Base-by-base conservation (phyloP, 2,797 vertebrate genomes). In the Lepilemur ruficaudatus region DNA sequence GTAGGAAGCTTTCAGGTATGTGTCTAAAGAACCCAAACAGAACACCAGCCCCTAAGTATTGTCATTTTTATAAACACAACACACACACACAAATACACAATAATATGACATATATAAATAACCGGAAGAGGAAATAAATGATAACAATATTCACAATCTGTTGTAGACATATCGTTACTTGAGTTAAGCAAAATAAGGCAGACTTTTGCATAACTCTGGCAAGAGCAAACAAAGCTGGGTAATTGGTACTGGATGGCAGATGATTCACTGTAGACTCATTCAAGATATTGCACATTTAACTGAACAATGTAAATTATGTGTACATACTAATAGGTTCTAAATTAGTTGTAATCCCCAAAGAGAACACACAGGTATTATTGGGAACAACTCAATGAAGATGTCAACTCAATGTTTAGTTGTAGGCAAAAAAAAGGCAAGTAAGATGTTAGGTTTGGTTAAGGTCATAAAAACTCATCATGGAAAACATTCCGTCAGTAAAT, bases 261-360 rank as follows among this genome's bases (percentile, higher is more conserved):
- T 55, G 50, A 92, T 59, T 95, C 92, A 81, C 80, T 79, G 13
- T 61, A 96, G 67, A 80, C 46, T 96, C 63, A 46, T 83, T 89
- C 23, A 69, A 63, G 25, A 85, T 78, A 95, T 25, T 67, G 23
- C 52, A 86, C 22, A 94, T 91, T 88, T 94, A 96, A 91, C 94
- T 72, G 73, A 92, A 88, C 83, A 93, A 30, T 73, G 52, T 89
- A 95, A 93, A 90, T 89, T 89, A 69, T 87, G 48, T 90, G 48
- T 95, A 94, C n/a, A 81, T 73, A 69, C 22, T 88, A 95, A 96
- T 92, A 67, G 20, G 8, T n/a, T 96, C 72, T 94, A 95, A 96
- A 93, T 95, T 90, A 96, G 70, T 63, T 95, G 30, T 52, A 93
- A 95, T 70, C 87, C 48, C 91, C 57, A 80, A 87, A 91, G 76